Evolutionary conservation across 2,797 vertebrate species (phyloP), one percentile per base, ranked within the genome.

Genomic region (Hippocampus kuda): DNA sequence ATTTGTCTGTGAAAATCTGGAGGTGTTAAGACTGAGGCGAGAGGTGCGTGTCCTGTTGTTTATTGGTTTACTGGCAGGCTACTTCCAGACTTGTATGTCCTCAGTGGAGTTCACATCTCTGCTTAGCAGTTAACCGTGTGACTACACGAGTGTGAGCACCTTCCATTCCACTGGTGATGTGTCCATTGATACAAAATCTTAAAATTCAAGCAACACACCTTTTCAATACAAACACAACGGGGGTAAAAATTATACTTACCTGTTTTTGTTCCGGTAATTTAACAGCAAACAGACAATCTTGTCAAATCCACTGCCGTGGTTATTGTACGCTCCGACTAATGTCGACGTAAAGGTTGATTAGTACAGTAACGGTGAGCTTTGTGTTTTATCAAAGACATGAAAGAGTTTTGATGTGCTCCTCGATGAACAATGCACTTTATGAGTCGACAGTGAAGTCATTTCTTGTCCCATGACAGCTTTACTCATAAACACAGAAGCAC

Each of bases 401-500:
- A 54, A 68, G 65, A 71, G 57, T 70, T 70, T 73, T 62, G 72
- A 72, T 77, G 72, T 65, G 51, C 72, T 76, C 79, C 71, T 62
- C 70, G 56, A 72, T 71, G 74, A 68, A 79, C 51, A 72, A 70
- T 10, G 66, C 57, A 53, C 79, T 77, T 77, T 68, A 74, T 64
- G 68, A 74, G 73, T 66, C 69, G 59, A 68, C 44, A n/a, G 65
- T 74, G 74, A 77, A 79, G 77, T 71, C 15, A 68, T 72, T 74
- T 79, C 64, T 75, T 71, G 77, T 75, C 66, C n/a, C 15, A 13
- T 71, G 24, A 73, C 71, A 3, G 60, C 67, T 81, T 84, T 81
- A 79, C 73, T 83, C 74, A 78, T 69, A 67, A 44, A 72, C 8
- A 41, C 79, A 76, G 46, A 79, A 5, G 16, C 24, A 18, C 62